These are phyloP conservation scores for Esox niger DNA, from an alignment of 2,113 vertebrate genomes.

Conservation along the genomic window DNA sequence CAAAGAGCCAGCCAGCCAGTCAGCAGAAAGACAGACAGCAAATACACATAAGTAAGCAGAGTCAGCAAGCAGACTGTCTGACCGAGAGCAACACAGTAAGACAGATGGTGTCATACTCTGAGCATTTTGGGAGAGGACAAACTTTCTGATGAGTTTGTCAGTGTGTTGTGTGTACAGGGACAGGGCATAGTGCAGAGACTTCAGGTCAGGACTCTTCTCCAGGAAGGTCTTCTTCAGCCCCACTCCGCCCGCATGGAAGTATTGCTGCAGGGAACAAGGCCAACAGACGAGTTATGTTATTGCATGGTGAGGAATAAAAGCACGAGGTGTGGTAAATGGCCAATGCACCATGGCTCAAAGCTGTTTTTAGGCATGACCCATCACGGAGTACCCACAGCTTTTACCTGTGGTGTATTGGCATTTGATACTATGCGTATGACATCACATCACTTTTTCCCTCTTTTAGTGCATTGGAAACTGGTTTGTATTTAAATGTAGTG, in stretches of 20 bases:
- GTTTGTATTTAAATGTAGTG: too few relatives aligned
- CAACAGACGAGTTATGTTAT: too few relatives aligned
- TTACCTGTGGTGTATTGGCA: too few relatives aligned
- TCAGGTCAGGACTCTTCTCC: slow-evolving; percentile 95
- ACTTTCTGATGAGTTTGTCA: slow-evolving; percentile 96
- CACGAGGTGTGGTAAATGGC: too few relatives aligned
- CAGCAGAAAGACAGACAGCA: background rate
- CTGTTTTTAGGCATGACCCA: too few relatives aligned
- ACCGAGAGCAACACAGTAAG: background rate
- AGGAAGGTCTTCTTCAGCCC: slow-evolving; percentile 96
- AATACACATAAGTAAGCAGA: background rate
- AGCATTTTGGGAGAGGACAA: slow-evolving; percentile 85
- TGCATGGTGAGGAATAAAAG: background rate
- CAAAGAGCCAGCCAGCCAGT: background rate
- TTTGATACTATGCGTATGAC: too few relatives aligned
- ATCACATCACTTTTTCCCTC: too few relatives aligned
- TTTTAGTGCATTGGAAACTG: too few relatives aligned
- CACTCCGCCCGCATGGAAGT: slow-evolving; percentile 93
- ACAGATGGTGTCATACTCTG: slow-evolving; percentile 77
- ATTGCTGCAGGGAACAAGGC: slow-evolving; percentile 79
- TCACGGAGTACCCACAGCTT: too few relatives aligned
- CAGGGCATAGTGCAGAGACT: slow-evolving; percentile 91
- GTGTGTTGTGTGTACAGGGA: slow-evolving; percentile 98
- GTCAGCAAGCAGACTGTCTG: background rate
- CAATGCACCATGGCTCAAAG: too few relatives aligned